Evolutionary conservation across 1,140 invertebrate genomes (phyloP), one percentile per base, ranked within the genome.

Genomic region (Littorina saxatilis): DNA sequence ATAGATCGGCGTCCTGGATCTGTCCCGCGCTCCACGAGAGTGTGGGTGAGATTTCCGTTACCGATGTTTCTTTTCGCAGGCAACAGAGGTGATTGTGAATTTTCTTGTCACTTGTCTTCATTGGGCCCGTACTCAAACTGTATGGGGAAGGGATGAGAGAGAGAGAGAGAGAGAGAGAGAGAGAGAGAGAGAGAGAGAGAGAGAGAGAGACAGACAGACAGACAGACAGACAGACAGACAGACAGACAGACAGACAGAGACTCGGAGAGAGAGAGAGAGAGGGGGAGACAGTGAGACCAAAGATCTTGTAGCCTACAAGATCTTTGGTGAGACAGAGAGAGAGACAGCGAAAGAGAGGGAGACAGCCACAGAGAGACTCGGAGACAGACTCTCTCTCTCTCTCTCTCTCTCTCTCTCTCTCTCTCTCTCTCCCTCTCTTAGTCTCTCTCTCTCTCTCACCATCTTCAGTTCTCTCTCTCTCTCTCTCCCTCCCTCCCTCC

Each of bases 341-440:
- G 1, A 2, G 63, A 2, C 11, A 66, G 63, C 9, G 63, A 66
- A 23, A 66, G 63, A 66, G 2, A 66, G 63, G 0, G 1, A 2
- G 63, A 4, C n/a, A 73, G 70, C n/a, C n/a, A 73, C n/a, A 73
- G 70, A 73, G 70, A 73, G 70, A 73, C n/a, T 32, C n/a, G 37
- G 70, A 73, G 70, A 73, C 29, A 73, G 70, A 73, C 29, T 75
- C 73, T 75, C 29, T 75, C 35, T 75, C 40, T 75, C 37, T 52
- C 9, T 75, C n/a, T 75, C 17, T 47, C 23, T 23, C 13, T 32
- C 40, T 52, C 73, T 52, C 23, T 11, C 13, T 75, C 73, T 43
- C 35, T 75, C 73, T 75, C 43, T 75, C 73, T 75, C 15, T 75
- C 43, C 13, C 73, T 75, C 73, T 47, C 35, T 75, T n/a, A 3